Evolutionary conservation across 2,888 invertebrate genomes (phyloP), one percentile per base, ranked within the genome.

Genomic region (Amblyteles armatorius): DNA sequence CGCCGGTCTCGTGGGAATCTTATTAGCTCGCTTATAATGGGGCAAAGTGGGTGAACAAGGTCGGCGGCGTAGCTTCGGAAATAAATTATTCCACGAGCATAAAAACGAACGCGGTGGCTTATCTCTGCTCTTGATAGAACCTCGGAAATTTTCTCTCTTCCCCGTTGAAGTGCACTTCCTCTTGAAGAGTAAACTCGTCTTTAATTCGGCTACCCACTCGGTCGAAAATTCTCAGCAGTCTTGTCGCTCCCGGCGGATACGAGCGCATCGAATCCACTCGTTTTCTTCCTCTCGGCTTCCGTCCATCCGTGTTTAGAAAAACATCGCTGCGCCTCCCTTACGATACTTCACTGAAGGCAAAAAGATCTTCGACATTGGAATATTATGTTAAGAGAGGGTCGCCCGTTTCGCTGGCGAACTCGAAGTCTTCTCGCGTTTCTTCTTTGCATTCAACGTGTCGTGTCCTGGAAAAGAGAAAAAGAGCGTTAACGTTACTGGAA

Each of bases 21-120:
- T 76, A 69, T 82, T 76, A 76, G 63, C 48, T 68, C 36, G 33
- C 57, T 63, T 55, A 52, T 55, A 72, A 65, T 36, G 63, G 26
- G 63, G 63, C 65, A 44, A 74, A 63, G 13, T 60, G 33, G 69
- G 63, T 50, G 68, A 76, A 76, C 29, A 60, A 22, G 19, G 36
- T 29, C 68, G 16, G 22, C 48, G 22, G 13, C 4, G 4, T 19
- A 19, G 6, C 9, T 55, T 55, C 3, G 55, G 5, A 22, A 22
- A 57, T 57, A 57, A 9, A 57, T 57, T 57, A 26, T 22, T 57
- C 22, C 16, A 13, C 44, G 7, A 52, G 22, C 1, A 1, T 44
- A 72, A 71, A 52, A 29, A 68, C 44, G 13, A 50, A 29, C 48
- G 3, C 3, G 13, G 44, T 19, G 7, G 6, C 29, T n/a, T 26